These are phyloP conservation scores for Pyrrhura leucotis DNA, from an alignment of 2,797 vertebrate genomes.

Conservation along the genomic window DNA sequence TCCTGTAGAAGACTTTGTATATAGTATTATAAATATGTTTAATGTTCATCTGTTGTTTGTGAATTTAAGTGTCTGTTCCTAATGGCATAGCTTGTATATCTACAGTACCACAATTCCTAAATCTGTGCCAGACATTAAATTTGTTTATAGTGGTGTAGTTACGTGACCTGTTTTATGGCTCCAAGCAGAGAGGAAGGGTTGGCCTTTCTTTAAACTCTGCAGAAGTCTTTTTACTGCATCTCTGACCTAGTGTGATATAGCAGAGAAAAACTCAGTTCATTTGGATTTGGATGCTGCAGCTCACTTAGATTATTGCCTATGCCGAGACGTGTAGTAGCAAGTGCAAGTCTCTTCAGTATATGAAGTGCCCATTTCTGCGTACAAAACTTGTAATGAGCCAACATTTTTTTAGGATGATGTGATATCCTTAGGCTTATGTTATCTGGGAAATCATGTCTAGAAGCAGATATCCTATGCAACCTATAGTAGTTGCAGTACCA, in stretches of 20 bases:
- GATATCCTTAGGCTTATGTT: not conserved
- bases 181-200: not conserved
- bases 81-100: constrained; percentile 1
- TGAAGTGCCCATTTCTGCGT: not conserved
- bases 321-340: not conserved
- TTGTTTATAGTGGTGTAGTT: not conserved
- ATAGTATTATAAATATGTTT: constrained; percentile 13
- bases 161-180: not conserved
- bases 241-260: not conserved
- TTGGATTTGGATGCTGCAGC: not conserved
- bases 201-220: not conserved
- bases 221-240: not conserved
- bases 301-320: not conserved
- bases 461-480: not conserved
- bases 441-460: not conserved
- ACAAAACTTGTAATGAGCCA: not conserved
- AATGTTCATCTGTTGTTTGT: constrained; percentile 44
- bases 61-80: constrained; percentile 23
- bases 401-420: not conserved
- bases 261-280: not conserved
- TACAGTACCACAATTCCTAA: not conserved
- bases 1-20: not conserved
- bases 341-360: not conserved
- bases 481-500: not conserved
- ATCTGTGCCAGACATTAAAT: constrained; percentile 15